Percentiles rank a stretch among this genome's conserved stretches.
These are phyloP conservation scores for Chloroclysta siterata DNA, from an alignment of 2,888 invertebrate species.

Conservation along the genomic window DNA sequence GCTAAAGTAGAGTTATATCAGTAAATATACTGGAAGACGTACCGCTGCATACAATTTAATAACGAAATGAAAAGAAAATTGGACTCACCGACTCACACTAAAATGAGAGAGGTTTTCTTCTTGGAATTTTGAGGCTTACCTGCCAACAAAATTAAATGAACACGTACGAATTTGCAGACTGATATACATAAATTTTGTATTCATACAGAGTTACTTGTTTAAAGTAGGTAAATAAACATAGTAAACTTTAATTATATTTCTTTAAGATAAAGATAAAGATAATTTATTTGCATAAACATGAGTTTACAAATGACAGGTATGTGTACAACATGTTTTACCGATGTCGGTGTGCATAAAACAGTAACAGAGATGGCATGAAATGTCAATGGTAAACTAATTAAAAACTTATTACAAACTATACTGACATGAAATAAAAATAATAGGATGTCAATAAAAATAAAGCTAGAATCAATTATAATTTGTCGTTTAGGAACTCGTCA, in stretches of 20 bases:
- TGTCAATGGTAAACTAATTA: too few species aligned
- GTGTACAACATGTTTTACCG: too few species aligned
- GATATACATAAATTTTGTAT: conserved; percentile 1
- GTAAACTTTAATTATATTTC: neutral
- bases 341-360: too few species aligned
- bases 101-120: conserved; percentile 27
- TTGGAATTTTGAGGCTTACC: conserved; percentile 42
- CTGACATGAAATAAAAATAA: too few species aligned
- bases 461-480: too few species aligned
- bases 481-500: too few species aligned
- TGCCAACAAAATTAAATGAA: conserved; percentile 42
- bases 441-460: too few species aligned
- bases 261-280: too few species aligned
- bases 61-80: conserved; percentile 53
- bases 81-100: conserved; percentile 43
- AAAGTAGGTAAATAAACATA: neutral
- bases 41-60: conserved; percentile 57
- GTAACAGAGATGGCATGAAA: too few species aligned
- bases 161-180: conserved; percentile 6
- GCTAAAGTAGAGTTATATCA: conserved; percentile 57
- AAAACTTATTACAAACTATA: too few species aligned
- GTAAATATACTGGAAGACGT: conserved; percentile 49
- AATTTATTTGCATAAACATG: too few species aligned
- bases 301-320: too few species aligned
- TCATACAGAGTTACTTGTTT: neutral